These are phyloP conservation scores for Harpalus rufipes DNA, from an alignment of 2,888 invertebrate genomes.

Conservation along the genomic window DNA sequence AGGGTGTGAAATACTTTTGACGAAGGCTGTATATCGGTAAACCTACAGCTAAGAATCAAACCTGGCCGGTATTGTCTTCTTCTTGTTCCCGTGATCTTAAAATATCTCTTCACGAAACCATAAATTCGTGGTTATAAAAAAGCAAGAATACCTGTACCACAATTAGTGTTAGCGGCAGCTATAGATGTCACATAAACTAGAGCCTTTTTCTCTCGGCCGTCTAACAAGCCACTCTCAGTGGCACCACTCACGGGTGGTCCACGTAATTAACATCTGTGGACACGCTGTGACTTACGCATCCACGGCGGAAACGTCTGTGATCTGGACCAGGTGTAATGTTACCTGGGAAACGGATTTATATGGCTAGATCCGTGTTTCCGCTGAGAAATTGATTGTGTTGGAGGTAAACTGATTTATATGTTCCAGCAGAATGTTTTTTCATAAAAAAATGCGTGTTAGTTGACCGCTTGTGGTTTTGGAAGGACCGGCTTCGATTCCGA, in stretches of 20 bases:
- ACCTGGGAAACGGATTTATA: constrained; percentile 1
- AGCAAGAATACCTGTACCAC: constrained; percentile 22
- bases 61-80: too few relatives aligned
- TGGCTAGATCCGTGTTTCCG: background rate
- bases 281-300: constrained; percentile 57
- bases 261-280: constrained; percentile 50
- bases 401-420: background rate
- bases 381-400: background rate
- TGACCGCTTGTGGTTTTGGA: too few relatives aligned
- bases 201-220: background rate
- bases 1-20: too few relatives aligned
- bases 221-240: constrained; percentile 25
- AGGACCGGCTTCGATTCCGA: too few relatives aligned
- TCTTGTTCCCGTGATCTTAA: background rate
- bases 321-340: background rate
- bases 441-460: too few relatives aligned
- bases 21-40: too few relatives aligned
- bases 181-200: constrained; percentile 59
- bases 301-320: constrained; percentile 26
- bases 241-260: constrained; percentile 59
- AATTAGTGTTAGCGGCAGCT: constrained; percentile 55
- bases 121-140: background rate
- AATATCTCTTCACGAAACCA: background rate
- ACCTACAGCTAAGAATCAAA: too few relatives aligned
- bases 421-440: background rate